phyloP scores from a whole-genome alignment of 2,113 vertebrate genomes.

The Rhabdornis inornatus region DNA sequence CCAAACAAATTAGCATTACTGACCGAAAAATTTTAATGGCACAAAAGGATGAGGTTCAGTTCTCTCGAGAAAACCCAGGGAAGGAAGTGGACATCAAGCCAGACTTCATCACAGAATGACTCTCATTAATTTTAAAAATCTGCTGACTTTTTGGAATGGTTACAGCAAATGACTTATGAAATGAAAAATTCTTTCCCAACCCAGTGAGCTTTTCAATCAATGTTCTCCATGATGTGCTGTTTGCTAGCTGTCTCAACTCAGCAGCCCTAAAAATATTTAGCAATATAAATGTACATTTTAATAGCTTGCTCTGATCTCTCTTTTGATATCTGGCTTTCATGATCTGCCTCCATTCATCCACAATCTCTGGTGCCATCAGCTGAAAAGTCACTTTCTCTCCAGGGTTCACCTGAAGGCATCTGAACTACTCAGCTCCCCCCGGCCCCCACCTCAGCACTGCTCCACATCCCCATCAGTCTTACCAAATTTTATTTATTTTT shows the following conservation, averaged over 20 bases:
- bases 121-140: slow-evolving; percentile 63
- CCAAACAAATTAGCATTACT: not conserved
- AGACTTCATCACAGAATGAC: slow-evolving; percentile 8
- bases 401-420: not conserved
- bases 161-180: slow-evolving; percentile 68
- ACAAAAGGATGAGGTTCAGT: not conserved
- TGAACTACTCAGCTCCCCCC: not conserved
- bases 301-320: slow-evolving; percentile 39
- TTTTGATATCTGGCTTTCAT: slow-evolving; percentile 46
- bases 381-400: slow-evolving; percentile 35
- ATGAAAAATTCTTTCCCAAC: slow-evolving; percentile 62
- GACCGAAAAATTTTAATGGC: not conserved
- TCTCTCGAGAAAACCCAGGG: not conserved
- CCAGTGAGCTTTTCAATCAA: slow-evolving; percentile 64
- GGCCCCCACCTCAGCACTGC: not conserved
- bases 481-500: not conserved
- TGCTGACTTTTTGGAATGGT: slow-evolving; percentile 62
- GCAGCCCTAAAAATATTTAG: slow-evolving; percentile 58
- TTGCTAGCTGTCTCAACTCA: slow-evolving; percentile 58
- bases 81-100: slow-evolving; percentile 29
- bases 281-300: slow-evolving; percentile 67
- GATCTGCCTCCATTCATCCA: slow-evolving; percentile 27
- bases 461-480: not conserved
- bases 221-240: slow-evolving; percentile 52
- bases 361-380: slow-evolving; percentile 52